phyloP scores from a whole-genome alignment of 2,113 vertebrate genomes.

The Neomonachus schauinslandi region DNA sequence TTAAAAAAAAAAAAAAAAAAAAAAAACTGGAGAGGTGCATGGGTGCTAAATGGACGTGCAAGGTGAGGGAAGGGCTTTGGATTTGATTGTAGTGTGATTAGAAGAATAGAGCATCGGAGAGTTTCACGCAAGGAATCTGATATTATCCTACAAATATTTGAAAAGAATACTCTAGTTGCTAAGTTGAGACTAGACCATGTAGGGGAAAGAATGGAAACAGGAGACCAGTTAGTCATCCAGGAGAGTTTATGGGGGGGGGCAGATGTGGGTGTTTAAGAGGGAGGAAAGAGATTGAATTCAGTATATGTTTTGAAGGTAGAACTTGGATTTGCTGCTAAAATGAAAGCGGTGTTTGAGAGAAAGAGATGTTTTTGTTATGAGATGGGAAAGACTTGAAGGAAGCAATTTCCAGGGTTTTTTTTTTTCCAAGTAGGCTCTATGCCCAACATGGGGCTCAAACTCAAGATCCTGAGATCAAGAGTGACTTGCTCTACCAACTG shows the following conservation, averaged over 20 bases:
- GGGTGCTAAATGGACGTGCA: background rate
- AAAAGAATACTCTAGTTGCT: background rate
- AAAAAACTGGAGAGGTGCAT: background rate
- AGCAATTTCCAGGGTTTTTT: background rate
- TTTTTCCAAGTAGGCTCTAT: background rate
- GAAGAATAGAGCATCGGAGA: background rate
- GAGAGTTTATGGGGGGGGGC: background rate
- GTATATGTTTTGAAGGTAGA: background rate
- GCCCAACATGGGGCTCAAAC: background rate
- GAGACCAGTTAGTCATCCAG: background rate
- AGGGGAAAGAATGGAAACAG: background rate
- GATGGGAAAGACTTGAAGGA: background rate
- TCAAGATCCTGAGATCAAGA: background rate
- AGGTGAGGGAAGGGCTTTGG: background rate
- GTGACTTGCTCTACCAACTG: background rate
- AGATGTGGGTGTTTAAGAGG: background rate
- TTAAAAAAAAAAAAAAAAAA: background rate
- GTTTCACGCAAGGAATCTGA: background rate
- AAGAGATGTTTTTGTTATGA: slow-evolving; percentile 4
- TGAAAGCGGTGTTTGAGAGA: background rate
- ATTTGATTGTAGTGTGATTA: background rate
- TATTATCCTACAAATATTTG: background rate
- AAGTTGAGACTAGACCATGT: background rate
- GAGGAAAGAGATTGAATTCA: background rate
- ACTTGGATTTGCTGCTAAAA: slow-evolving; percentile 3